These are phyloP conservation scores for Morphnarchus princeps DNA, from an alignment of 2,113 vertebrate genomes.

Conservation along the genomic window DNA sequence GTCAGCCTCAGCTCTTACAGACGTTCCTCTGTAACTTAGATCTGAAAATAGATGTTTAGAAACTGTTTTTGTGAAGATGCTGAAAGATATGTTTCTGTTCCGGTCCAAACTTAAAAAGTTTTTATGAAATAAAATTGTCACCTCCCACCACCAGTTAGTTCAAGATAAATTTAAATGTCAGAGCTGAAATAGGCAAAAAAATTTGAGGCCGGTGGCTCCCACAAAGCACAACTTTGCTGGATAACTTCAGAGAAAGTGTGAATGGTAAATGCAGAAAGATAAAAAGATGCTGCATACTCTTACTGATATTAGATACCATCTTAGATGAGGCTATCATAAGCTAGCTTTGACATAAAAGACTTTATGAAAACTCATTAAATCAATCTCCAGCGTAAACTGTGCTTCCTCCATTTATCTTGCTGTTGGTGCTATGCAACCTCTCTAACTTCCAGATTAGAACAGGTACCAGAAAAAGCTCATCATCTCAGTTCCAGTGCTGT, in stretches of 20 bases:
- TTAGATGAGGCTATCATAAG: neutral
- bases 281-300: neutral
- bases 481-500: neutral
- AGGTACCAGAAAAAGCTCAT: neutral
- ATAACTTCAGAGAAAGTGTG: neutral
- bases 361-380: neutral
- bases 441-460: neutral
- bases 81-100: neutral
- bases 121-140: constrained; percentile 27
- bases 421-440: neutral
- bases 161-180: constrained; percentile 10
- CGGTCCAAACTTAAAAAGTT: neutral
- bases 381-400: neutral
- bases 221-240: neutral
- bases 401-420: neutral
- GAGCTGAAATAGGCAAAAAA: neutral
- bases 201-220: neutral
- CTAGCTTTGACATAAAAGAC: neutral
- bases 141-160: constrained; percentile 1
- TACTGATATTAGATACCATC: neutral
- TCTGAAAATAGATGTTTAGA: neutral
- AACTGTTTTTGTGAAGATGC: neutral
- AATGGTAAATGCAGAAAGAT: neutral
- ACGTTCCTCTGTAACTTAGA: neutral
- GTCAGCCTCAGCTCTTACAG: neutral